phyloP scores from a whole-genome alignment of 2,888 invertebrate genomes.

The Pinctada fucata region DNA sequence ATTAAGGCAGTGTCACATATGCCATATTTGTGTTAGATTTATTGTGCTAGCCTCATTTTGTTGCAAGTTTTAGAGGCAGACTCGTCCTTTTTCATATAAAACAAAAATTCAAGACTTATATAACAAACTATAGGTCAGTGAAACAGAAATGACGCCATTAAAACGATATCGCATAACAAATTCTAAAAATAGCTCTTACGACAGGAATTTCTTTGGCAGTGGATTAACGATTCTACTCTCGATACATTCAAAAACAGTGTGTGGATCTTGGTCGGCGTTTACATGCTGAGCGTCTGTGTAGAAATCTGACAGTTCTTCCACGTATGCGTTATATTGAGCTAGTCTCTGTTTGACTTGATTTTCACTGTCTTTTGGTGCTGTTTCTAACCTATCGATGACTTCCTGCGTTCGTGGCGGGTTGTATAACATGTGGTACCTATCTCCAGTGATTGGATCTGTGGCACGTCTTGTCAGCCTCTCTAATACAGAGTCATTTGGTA shows the following conservation, averaged over 20 bases:
- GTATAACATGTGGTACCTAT: conserved; percentile 75
- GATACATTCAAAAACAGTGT: conserved; percentile 77
- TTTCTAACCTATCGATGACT: conserved; percentile 69
- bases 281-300: conserved; percentile 72
- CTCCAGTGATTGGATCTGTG: conserved; percentile 76
- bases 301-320: conserved; percentile 73
- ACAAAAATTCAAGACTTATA: too few species aligned
- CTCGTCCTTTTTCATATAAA: too few species aligned
- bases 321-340: conserved; percentile 68
- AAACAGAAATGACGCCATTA: too few species aligned
- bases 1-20: too few species aligned
- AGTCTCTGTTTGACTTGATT: conserved; percentile 67
- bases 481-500: conserved; percentile 75
- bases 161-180: too few species aligned
- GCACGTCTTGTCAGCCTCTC: conserved; percentile 74
- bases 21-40: too few species aligned
- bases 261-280: conserved; percentile 76
- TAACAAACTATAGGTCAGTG: too few species aligned
- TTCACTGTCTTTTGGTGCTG: conserved; percentile 69
- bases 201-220: conserved; percentile 59
- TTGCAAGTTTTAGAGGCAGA: too few species aligned
- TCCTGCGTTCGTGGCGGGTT: conserved; percentile 75
- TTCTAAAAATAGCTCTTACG: too few species aligned
- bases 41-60: too few species aligned
- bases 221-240: conserved; percentile 76